These are phyloP conservation scores for Ditylenchus dipsaci DNA, from an alignment of 1,140 invertebrate genomes.

Conservation along the genomic window DNA sequence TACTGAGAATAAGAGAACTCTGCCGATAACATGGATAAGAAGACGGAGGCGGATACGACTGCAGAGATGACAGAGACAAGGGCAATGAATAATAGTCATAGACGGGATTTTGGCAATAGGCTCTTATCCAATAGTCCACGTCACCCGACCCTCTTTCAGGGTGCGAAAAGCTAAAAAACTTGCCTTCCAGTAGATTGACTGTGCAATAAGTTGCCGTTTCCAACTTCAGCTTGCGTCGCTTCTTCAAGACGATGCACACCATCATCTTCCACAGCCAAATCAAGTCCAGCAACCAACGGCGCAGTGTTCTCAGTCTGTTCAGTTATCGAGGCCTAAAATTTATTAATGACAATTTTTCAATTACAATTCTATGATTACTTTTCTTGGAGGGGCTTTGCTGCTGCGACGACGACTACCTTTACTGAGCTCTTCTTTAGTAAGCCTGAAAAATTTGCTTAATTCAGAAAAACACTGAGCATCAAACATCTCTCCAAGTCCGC, in stretches of 20 bases:
- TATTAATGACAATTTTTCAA: too few relatives aligned
- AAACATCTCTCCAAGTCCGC: slow-evolving; percentile 39
- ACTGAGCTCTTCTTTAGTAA: slow-evolving; percentile 13
- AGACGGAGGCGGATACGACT: not conserved
- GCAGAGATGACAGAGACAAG: not conserved
- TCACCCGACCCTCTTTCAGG: too few relatives aligned
- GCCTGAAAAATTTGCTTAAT: slow-evolving; percentile 18
- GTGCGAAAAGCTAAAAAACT: slow-evolving; percentile 5
- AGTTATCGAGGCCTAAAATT: too few relatives aligned
- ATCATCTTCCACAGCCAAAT: too few relatives aligned
- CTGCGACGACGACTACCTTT: slow-evolving; percentile 9
- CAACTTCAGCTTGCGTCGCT: not conserved
- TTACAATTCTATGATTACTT: too few relatives aligned
- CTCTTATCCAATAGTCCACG: not conserved
- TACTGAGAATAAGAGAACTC: not conserved
- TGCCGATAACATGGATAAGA: not conserved
- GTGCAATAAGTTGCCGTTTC: not conserved
- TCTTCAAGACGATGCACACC: not conserved
- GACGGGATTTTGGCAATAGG: not conserved
- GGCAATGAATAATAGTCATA: not conserved
- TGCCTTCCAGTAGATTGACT: slow-evolving; percentile 11
- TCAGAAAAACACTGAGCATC: not conserved
- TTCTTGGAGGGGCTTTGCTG: not conserved
- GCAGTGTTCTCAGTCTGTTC: too few relatives aligned
- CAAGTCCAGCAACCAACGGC: too few relatives aligned